phyloP scores from a whole-genome alignment of 2,113 vertebrate genomes.

The Garra rufa region DNA sequence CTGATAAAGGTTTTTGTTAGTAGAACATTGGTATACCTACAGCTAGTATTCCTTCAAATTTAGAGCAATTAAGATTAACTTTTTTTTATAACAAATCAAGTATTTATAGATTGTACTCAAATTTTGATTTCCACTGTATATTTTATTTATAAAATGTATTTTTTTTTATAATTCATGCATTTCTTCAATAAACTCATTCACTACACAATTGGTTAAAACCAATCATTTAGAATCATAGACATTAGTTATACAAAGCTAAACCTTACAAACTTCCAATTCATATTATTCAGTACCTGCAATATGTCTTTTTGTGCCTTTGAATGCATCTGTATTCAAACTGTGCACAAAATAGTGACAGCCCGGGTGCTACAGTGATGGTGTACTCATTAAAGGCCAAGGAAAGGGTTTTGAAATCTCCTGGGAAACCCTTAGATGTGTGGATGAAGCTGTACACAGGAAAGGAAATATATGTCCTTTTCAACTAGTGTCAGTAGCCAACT shows the following conservation, averaged over 20 bases:
- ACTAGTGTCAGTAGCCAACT: slow-evolving; percentile 34
- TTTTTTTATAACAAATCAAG: no score
- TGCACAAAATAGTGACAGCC: slow-evolving; percentile 18
- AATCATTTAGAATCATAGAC: background rate
- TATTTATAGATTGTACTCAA: no score
- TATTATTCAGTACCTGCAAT: background rate
- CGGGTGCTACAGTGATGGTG: slow-evolving; percentile 35
- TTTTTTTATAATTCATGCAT: no score
- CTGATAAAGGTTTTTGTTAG: no score
- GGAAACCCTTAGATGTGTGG: slow-evolving; percentile 33
- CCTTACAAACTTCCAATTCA: background rate
- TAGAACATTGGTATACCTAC: no score
- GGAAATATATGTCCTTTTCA: slow-evolving; percentile 40
- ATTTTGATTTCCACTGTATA: no score
- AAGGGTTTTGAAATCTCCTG: slow-evolving; percentile 42
- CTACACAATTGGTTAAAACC: no score
- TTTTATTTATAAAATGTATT: no score
- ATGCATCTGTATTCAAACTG: slow-evolving; percentile 46
- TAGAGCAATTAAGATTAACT: no score
- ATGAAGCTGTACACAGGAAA: slow-evolving; percentile 33
- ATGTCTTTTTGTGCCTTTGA: background rate
- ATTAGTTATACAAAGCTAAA: background rate
- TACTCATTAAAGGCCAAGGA: slow-evolving; percentile 43
- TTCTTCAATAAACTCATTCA: no score
- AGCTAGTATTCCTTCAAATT: no score